Evolutionary conservation across 1,140 invertebrate genomes (phyloP).

Genomic region (Anagrus nilaparvatae): DNA sequence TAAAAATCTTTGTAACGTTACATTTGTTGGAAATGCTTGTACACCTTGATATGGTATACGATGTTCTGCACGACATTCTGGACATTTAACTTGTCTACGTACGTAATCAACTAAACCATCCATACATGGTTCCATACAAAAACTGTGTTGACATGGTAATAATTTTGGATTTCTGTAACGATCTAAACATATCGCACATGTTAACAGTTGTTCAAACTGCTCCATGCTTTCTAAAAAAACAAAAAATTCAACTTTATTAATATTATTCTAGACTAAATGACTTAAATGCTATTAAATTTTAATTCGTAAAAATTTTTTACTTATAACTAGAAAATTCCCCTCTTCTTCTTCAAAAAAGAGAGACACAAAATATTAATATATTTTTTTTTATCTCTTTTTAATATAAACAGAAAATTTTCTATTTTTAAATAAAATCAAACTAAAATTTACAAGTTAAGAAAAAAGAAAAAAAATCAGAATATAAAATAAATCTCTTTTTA

Average conservation of each 20-base stretch:
- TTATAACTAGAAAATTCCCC: no score
- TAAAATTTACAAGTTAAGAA: no score
- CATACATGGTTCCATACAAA: conserved; percentile 97
- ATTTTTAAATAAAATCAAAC: no score
- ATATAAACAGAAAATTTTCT: no score
- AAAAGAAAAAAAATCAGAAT: no score
- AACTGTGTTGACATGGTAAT: conserved; percentile 98
- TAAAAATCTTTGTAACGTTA: conserved; percentile 88
- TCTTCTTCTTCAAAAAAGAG: no score
- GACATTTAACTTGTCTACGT: conserved; percentile 92
- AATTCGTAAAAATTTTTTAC: no score
- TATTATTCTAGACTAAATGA: no score
- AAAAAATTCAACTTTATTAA: conserved; percentile 2
- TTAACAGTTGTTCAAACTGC: conserved; percentile 95
- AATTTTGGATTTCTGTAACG: conserved; percentile 94
- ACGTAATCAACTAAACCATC: conserved; percentile 94
- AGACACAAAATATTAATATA: no score
- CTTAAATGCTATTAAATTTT: no score
- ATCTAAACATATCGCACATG: conserved; percentile 96
- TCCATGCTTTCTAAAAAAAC: conserved; percentile 56
- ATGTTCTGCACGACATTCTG: conserved; percentile 96
- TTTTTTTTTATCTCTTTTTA: no score
- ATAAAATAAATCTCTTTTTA: no score
- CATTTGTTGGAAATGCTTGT: conserved; percentile 91
- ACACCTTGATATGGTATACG: conserved; percentile 93